Percentiles rank a stretch among this genome's conserved stretches.
Evolutionary conservation across 2,888 invertebrate species (phyloP).

Genomic region (Eristalinus sepulchralis): DNA sequence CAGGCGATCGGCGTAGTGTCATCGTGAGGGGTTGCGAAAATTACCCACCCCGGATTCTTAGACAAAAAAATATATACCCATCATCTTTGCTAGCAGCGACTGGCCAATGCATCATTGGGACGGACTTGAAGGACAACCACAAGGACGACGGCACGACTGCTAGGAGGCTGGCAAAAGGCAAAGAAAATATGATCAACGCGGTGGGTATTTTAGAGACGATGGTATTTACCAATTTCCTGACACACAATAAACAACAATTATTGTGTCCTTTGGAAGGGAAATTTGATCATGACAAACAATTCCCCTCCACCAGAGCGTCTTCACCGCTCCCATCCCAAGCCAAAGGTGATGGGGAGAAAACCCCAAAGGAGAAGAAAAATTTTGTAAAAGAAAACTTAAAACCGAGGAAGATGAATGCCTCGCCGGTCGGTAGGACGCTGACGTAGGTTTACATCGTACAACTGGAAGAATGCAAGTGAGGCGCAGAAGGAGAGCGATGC

Average conservation of each 20-base stretch:
- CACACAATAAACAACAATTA: constrained; percentile 72
- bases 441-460: constrained; percentile 2
- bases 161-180: not conserved
- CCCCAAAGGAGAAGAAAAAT: constrained; percentile 33
- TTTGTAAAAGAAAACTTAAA: constrained; percentile 59
- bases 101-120: constrained; percentile 55
- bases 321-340: constrained; percentile 5
- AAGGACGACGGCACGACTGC: not conserved
- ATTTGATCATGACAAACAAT: constrained; percentile 76
- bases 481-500: not conserved
- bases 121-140: constrained; percentile 44
- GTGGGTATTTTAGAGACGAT: constrained; percentile 70
- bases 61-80: constrained; percentile 53
- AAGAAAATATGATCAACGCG: constrained; percentile 60
- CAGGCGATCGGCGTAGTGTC: constrained; percentile 34
- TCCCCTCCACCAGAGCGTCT: constrained; percentile 35
- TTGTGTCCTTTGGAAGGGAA: constrained; percentile 72
- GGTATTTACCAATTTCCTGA: constrained; percentile 72
- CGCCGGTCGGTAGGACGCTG: constrained; percentile 29
- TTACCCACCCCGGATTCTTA: constrained; percentile 38
- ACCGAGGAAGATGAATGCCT: constrained; percentile 70
- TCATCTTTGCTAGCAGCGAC: constrained; percentile 54
- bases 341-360: constrained; percentile 32
- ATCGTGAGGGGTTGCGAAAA: constrained; percentile 29
- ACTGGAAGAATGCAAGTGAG: not conserved